phyloP scores from a whole-genome alignment of 2,888 invertebrate genomes.

The Meghimatium bilineatum region DNA sequence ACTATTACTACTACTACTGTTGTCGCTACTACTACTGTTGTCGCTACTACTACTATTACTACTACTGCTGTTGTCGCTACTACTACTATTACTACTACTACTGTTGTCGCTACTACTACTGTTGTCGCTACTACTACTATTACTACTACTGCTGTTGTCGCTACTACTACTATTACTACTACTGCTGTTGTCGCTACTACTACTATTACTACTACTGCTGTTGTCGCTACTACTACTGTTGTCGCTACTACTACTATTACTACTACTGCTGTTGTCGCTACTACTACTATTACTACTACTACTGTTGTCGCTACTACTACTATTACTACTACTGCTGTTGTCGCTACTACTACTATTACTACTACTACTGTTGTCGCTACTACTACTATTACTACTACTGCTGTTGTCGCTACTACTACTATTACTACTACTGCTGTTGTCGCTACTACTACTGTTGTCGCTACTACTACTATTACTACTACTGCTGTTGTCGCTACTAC shows the following conservation, averaged over 20 bases:
- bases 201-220: not conserved
- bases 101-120: constrained; percentile 15
- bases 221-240: not conserved
- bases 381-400: not conserved
- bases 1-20: not conserved
- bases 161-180: not conserved
- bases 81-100: constrained; percentile 22
- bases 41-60: not conserved
- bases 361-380: not conserved
- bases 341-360: not conserved
- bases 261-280: not conserved
- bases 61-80: constrained; percentile 1
- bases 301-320: not conserved
- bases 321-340: constrained; percentile 12
- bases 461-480: not conserved
- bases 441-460: not conserved
- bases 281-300: not conserved
- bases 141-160: not conserved
- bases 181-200: not conserved
- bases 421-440: not conserved
- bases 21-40: not conserved
- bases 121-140: not conserved
- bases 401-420: not conserved
- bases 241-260: not conserved
- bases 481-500: not conserved